phyloP scores from a whole-genome alignment of 2,113 vertebrate genomes.

The Hymenochirus boettgeri region DNA sequence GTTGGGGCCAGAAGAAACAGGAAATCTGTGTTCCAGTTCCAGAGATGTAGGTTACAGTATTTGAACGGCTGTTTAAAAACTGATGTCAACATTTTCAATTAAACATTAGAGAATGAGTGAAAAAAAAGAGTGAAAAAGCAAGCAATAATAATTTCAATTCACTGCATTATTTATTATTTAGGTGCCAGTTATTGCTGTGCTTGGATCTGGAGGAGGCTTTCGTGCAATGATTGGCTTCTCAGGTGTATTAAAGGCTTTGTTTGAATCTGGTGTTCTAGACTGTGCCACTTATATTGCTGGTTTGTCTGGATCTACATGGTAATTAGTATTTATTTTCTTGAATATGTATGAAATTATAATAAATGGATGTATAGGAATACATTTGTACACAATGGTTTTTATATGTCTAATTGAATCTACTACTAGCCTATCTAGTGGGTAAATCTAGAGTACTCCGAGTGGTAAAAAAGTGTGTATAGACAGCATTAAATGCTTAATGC shows the following conservation, averaged over 20 bases:
- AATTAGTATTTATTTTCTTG: slow-evolving; percentile 43
- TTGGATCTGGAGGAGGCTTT: slow-evolving; percentile 94
- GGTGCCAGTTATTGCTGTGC: slow-evolving; percentile 88
- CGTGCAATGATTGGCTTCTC: slow-evolving; percentile 93
- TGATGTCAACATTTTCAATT: too few relatives aligned
- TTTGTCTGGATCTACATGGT: slow-evolving; percentile 96
- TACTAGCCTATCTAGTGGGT: too few relatives aligned
- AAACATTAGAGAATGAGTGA: too few relatives aligned
- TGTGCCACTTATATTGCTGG: slow-evolving; percentile 89
- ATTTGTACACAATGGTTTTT: too few relatives aligned
- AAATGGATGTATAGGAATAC: not conserved
- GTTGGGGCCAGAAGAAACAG: slow-evolving; percentile 71
- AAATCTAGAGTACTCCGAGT: too few relatives aligned
- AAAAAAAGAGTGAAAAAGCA: too few relatives aligned
- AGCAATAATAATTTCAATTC: too few relatives aligned
- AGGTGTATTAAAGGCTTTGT: slow-evolving; percentile 93
- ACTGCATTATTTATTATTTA: too few relatives aligned
- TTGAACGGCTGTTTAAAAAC: too few relatives aligned
- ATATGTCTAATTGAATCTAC: too few relatives aligned
- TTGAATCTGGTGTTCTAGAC: slow-evolving; percentile 87
- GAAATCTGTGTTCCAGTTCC: slow-evolving; percentile 64
- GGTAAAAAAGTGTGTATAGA: too few relatives aligned
- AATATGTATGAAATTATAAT: not conserved
- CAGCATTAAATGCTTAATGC: too few relatives aligned
- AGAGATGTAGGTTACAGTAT: slow-evolving; percentile 74